Conservation (phyloP, 1,140 invertebrate genomes). For the Ptiloglossa arizonensis region DNA sequence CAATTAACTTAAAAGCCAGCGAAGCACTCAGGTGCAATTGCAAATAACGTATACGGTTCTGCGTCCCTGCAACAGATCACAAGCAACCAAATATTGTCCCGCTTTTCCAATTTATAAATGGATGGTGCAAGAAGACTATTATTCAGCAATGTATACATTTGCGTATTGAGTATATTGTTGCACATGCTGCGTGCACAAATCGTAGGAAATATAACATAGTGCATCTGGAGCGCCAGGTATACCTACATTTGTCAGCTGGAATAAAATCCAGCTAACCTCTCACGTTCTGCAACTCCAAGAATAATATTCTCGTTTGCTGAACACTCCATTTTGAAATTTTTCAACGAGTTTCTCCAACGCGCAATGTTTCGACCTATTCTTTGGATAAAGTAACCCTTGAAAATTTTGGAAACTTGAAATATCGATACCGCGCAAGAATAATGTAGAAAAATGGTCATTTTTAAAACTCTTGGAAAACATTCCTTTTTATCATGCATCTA, state of each 20-base stretch:
- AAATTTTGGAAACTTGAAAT: no score
- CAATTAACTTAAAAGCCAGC: constrained; percentile 53
- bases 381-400: no score
- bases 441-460: no score
- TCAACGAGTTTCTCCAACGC: background rate
- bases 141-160: no score
- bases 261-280: constrained; percentile 13
- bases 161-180: background rate
- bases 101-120: constrained; percentile 44
- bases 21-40: constrained; percentile 42
- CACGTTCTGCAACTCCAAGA: background rate
- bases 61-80: background rate
- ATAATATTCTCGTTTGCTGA: background rate
- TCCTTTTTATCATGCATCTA: no score
- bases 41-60: constrained; percentile 8
- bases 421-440: no score
- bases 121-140: constrained; percentile 8
- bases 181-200: background rate
- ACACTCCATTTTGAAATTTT: background rate
- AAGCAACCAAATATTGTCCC: constrained; percentile 39
- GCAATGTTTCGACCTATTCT: no score
- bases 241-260: constrained; percentile 5
- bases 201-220: background rate
- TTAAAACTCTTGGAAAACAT: no score
- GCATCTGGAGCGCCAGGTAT: background rate